Evolutionary conservation across 2,797 vertebrate genomes (phyloP).

Genomic region (Sarcophilus harrisii): DNA sequence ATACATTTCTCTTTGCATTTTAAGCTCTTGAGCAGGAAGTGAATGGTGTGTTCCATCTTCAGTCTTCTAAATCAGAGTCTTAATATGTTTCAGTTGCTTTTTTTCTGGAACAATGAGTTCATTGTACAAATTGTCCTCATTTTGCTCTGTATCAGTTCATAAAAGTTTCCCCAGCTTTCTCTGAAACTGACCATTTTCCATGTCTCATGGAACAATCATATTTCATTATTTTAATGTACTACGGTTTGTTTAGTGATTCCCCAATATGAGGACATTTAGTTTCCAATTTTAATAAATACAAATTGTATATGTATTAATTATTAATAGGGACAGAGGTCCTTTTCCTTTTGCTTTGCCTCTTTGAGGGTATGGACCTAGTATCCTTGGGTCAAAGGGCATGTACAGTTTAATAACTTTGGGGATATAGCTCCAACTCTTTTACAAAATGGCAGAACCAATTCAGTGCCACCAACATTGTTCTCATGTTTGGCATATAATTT

Average conservation of each 20-base stretch:
- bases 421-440: neutral
- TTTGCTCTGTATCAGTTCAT: neutral
- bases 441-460: neutral
- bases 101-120: neutral
- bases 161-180: neutral
- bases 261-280: neutral
- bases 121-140: neutral
- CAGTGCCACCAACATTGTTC: neutral
- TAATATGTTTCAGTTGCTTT: neutral
- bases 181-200: neutral
- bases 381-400: neutral
- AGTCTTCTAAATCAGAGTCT: neutral
- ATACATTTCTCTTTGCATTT: neutral
- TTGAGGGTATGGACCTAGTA: neutral
- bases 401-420: neutral
- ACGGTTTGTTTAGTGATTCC: neutral
- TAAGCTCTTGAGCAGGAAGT: neutral
- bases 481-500: neutral
- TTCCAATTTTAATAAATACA: neutral
- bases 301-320: neutral
- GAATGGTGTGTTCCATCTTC: neutral
- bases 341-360: neutral
- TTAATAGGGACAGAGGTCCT: neutral
- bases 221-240: neutral
- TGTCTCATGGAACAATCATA: neutral